Evolutionary conservation across 2,888 invertebrate species (phyloP).

Genomic region (Dryobota labecula): DNA sequence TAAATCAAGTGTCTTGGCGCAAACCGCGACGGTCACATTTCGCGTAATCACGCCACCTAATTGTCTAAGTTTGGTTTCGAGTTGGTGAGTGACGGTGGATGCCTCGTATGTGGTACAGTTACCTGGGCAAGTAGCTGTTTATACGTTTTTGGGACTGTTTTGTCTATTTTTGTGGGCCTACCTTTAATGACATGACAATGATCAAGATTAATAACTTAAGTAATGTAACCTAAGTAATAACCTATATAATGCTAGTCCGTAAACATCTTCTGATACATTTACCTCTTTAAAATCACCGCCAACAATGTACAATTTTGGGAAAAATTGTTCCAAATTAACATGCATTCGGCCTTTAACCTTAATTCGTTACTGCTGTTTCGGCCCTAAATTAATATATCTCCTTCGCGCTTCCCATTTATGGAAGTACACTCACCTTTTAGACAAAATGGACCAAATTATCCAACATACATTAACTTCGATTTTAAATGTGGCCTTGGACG

Average conservation of each 20-base stretch:
- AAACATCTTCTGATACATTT: neutral
- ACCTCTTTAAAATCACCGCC: neutral
- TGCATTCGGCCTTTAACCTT: too few relatives aligned
- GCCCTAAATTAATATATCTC: too few relatives aligned
- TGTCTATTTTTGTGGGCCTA: neutral
- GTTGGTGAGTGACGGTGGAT: constrained; percentile 57
- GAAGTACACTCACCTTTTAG: too few relatives aligned
- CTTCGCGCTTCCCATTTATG: too few relatives aligned
- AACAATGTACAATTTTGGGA: neutral
- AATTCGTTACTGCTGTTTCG: too few relatives aligned
- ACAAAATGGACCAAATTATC: too few relatives aligned
- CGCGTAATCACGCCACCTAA: constrained; percentile 66
- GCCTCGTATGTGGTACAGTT: constrained; percentile 13
- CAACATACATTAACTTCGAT: too few relatives aligned
- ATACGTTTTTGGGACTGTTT: constrained; percentile 22
- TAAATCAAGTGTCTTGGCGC: constrained; percentile 63
- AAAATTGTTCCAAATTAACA: too few relatives aligned
- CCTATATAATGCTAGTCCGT: too few relatives aligned
- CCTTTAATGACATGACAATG: neutral
- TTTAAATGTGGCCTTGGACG: too few relatives aligned
- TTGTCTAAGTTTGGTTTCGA: constrained; percentile 63
- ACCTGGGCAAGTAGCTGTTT: constrained; percentile 19
- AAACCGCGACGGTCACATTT: constrained; percentile 64
- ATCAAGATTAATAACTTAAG: neutral
- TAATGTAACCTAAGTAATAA: too few relatives aligned